These are phyloP conservation scores for Bombus superbus DNA, from an alignment of 1,140 invertebrate genomes.

Conservation along the genomic window DNA sequence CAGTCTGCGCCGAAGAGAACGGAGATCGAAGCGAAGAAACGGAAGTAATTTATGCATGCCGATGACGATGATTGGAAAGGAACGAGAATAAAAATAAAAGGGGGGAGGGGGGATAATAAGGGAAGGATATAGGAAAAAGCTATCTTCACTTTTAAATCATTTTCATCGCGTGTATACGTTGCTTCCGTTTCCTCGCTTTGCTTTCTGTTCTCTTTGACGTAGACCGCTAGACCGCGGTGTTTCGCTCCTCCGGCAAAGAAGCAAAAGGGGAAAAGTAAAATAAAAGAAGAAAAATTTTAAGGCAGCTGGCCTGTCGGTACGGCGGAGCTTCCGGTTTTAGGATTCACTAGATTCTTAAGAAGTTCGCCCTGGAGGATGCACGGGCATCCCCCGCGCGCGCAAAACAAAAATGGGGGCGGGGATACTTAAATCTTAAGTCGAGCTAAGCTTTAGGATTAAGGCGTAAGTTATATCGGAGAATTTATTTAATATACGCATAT, in stretches of 20 bases:
- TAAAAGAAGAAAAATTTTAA: conserved; percentile 63
- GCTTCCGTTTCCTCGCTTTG: too few relatives aligned
- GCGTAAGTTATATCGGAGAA: conserved; percentile 69
- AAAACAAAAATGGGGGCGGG: conserved; percentile 54
- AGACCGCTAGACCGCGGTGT: too few relatives aligned
- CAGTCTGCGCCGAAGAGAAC: conserved; percentile 28
- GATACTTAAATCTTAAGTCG: conserved; percentile 72
- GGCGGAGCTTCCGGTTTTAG: conserved; percentile 79
- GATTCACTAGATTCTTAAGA: conserved; percentile 77
- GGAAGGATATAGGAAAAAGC: conserved; percentile 54
- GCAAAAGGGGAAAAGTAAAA: conserved; percentile 47
- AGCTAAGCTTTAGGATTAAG: conserved; percentile 69
- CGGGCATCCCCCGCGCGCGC: conserved; percentile 64
- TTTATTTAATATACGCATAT: conserved; percentile 66
- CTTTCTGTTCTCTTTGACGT: too few relatives aligned
- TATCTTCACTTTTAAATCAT: too few relatives aligned
- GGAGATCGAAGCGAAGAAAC: not conserved
- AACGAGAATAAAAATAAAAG: not conserved
- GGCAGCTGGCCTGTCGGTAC: conserved; percentile 79
- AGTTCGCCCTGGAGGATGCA: conserved; percentile 74
- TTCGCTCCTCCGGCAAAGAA: not conserved
- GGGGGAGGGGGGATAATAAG: not conserved
- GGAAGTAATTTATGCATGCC: not conserved
- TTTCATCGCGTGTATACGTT: too few relatives aligned
- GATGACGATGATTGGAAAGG: not conserved